Conservation (phyloP, 2,888 invertebrate species). For the Rosalia funebris region DNA sequence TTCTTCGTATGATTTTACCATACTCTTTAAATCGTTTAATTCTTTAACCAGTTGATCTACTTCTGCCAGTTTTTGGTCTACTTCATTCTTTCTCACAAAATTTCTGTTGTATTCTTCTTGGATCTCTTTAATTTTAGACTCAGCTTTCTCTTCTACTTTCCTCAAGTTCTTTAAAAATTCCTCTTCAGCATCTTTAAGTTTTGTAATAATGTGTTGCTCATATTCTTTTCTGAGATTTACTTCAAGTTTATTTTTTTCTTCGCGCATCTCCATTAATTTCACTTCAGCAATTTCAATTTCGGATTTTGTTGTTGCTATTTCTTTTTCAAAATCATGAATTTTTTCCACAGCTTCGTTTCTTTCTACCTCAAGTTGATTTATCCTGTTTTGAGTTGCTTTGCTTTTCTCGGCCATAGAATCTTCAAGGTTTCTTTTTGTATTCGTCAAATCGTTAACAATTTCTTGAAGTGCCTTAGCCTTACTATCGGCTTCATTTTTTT, state of each 20-base stretch:
- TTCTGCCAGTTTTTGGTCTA: conserved; percentile 66
- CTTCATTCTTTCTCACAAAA: conserved; percentile 68
- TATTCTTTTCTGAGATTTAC: conserved; percentile 41
- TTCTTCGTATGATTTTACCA: conserved; percentile 62
- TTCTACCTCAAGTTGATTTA: conserved; percentile 56
- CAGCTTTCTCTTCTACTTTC: conserved; percentile 38
- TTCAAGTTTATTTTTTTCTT: conserved; percentile 42
- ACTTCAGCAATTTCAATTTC: conserved; percentile 48
- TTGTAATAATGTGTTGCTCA: conserved; percentile 40
- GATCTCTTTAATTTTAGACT: conserved; percentile 57
- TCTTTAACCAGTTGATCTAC: conserved; percentile 64
- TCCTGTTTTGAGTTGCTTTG: conserved; percentile 55
- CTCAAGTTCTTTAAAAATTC: conserved; percentile 50
- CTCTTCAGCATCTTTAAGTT: conserved; percentile 49
- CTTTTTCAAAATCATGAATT: conserved; percentile 33
- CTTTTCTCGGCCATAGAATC: conserved; percentile 49
- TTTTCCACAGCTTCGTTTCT: conserved; percentile 46
- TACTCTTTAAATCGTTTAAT: conserved; percentile 62
- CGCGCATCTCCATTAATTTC: conserved; percentile 44
- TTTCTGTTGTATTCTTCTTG: conserved; percentile 67
- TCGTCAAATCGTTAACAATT: conserved; percentile 42
- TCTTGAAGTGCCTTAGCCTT: conserved; percentile 53
- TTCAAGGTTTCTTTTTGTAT: conserved; percentile 47
- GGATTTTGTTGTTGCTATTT: conserved; percentile 42
- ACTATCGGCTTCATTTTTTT: conserved; percentile 46